Evolutionary conservation across 2,797 vertebrate species (phyloP).

Genomic region (Ptychobarbus kaznakovi): DNA sequence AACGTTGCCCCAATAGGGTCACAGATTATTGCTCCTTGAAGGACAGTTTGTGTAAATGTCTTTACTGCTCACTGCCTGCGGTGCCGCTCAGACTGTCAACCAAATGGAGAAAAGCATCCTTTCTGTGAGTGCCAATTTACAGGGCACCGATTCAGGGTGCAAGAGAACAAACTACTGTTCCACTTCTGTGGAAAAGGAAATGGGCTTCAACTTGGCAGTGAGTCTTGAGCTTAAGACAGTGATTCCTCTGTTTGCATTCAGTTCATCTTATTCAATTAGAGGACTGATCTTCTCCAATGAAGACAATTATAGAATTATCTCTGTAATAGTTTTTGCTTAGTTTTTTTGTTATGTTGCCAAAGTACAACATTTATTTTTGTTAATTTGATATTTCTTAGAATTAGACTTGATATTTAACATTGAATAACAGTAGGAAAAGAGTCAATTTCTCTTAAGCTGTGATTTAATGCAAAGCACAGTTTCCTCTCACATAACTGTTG

Average conservation of each 20-base stretch:
- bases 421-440: not conserved
- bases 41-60: conserved; percentile 5
- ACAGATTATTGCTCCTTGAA: not conserved
- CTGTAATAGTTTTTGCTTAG: not conserved
- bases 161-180: conserved; percentile 49
- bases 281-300: not conserved
- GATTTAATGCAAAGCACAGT: conserved; percentile 1
- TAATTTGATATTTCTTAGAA: not conserved
- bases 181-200: conserved; percentile 47
- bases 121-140: conserved; percentile 31
- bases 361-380: not conserved
- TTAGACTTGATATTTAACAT: not conserved
- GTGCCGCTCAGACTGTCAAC: conserved; percentile 11
- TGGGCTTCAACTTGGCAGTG: conserved; percentile 41
- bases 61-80: not conserved
- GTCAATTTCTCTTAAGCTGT: not conserved
- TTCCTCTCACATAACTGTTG: not conserved
- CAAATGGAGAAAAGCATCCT: conserved; percentile 23
- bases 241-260: conserved; percentile 37
- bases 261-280: not conserved
- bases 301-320: not conserved
- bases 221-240: conserved; percentile 38
- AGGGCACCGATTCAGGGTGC: conserved; percentile 28
- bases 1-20: not conserved
- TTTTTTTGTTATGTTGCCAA: not conserved